Evolutionary conservation across 2,888 invertebrate species (phyloP).

Genomic region (Helobdella robusta): DNA sequence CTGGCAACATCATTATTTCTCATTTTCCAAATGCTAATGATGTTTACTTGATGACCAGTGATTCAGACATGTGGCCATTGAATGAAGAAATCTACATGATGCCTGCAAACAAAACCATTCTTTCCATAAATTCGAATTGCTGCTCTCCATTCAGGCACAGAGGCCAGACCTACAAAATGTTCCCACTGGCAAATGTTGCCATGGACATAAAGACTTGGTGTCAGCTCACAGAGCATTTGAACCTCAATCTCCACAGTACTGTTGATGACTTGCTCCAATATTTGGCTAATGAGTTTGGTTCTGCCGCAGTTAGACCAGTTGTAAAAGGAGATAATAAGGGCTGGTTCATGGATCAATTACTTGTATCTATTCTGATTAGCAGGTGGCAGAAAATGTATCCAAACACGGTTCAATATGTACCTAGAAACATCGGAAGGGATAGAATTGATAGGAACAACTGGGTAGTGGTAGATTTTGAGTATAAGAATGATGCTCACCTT

Average conservation of each 20-base stretch:
- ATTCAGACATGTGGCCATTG: slow-evolving; percentile 30
- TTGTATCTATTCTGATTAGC: slow-evolving; percentile 23
- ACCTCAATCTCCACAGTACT: slow-evolving; percentile 17
- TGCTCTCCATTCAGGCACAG: slow-evolving; percentile 28
- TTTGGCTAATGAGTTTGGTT: slow-evolving; percentile 28
- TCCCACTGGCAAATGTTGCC: slow-evolving; percentile 28
- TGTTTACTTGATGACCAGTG: slow-evolving; percentile 26
- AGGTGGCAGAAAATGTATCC: slow-evolving; percentile 6
- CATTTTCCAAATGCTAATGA: slow-evolving; percentile 14
- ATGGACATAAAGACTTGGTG: slow-evolving; percentile 25
- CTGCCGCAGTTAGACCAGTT: slow-evolving; percentile 21
- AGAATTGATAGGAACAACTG: slow-evolving; percentile 28
- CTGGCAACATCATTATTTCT: slow-evolving; percentile 23
- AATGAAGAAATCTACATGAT: slow-evolving; percentile 23
- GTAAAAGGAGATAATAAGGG: slow-evolving; percentile 30
- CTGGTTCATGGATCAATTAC: slow-evolving; percentile 30
- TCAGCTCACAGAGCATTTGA: slow-evolving; percentile 14
- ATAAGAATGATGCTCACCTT: slow-evolving; percentile 29
- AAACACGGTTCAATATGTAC: slow-evolving; percentile 18
- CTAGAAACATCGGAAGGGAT: slow-evolving; percentile 25
- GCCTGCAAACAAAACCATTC: slow-evolving; percentile 8
- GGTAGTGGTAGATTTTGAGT: slow-evolving; percentile 23
- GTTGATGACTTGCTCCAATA: slow-evolving; percentile 26
- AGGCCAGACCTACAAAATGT: slow-evolving; percentile 27
- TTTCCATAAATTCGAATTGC: slow-evolving; percentile 28